phyloP scores from a whole-genome alignment of 1,140 invertebrate genomes.

The Hylyphantes graminicola region DNA sequence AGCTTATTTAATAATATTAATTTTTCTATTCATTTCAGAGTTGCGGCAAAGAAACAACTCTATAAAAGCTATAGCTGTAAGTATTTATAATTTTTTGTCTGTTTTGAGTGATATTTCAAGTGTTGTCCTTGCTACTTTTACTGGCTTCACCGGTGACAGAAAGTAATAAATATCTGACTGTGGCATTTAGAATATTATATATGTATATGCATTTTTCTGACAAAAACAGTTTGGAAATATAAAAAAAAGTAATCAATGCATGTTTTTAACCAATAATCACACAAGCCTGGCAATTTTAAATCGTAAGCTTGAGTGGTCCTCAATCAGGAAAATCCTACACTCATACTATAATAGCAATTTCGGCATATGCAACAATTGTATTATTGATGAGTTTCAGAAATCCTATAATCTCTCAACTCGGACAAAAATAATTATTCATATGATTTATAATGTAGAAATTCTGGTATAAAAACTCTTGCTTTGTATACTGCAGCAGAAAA shows the following conservation, averaged over 20 bases:
- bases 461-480: no score
- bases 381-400: no score
- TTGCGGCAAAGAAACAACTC: slow-evolving; percentile 29
- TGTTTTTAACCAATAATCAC: no score
- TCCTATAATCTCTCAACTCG: no score
- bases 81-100: not conserved
- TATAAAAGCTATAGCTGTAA: slow-evolving; percentile 18
- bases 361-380: no score
- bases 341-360: no score
- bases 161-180: not conserved
- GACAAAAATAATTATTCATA: no score
- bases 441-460: no score
- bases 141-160: not conserved
- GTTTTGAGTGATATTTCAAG: not conserved
- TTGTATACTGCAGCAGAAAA: no score
- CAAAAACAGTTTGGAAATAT: not conserved
- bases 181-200: not conserved
- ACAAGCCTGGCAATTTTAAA: no score
- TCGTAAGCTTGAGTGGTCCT: no score
- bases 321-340: no score
- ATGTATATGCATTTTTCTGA: not conserved
- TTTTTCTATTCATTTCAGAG: slow-evolving; percentile 18
- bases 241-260: not conserved
- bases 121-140: not conserved
- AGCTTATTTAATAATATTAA: slow-evolving; percentile 9